Percentiles rank a stretch among this genome's conserved stretches.
phyloP scores from a whole-genome alignment of 1,140 invertebrate genomes.

The Zaprionus inermis region DNA sequence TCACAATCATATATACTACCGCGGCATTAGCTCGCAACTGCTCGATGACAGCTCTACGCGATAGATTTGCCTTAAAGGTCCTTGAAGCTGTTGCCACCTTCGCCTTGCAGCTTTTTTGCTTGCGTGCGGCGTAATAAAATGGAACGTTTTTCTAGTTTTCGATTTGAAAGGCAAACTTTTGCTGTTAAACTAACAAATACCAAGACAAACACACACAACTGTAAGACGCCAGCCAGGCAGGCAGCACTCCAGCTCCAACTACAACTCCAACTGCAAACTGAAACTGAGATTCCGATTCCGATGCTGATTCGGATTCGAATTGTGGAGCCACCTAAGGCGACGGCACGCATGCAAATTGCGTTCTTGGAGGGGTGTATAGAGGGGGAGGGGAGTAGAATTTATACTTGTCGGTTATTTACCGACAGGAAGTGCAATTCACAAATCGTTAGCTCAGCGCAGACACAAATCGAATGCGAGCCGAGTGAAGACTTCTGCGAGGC shows the following conservation, averaged over 20 bases:
- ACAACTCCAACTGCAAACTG: slow-evolving; percentile 5
- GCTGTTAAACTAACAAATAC: slow-evolving; percentile 77
- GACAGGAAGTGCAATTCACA: slow-evolving; percentile 82
- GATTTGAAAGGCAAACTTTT: slow-evolving; percentile 80
- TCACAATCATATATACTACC: not conserved
- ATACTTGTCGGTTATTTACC: slow-evolving; percentile 79
- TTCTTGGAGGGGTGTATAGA: not conserved
- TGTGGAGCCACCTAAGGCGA: slow-evolving; percentile 20
- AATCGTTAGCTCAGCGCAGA: slow-evolving; percentile 74
- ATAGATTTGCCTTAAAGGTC: slow-evolving; percentile 61
- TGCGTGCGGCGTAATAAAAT: slow-evolving; percentile 48
- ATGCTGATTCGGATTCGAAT: slow-evolving; percentile 24
- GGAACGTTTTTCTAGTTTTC: slow-evolving; percentile 80
- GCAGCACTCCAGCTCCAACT: slow-evolving; percentile 20
- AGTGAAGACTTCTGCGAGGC: not conserved
- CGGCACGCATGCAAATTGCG: slow-evolving; percentile 73
- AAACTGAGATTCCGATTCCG: slow-evolving; percentile 16
- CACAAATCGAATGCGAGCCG: slow-evolving; percentile 50
- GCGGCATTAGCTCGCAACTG: not conserved
- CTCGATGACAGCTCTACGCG: slow-evolving; percentile 40
- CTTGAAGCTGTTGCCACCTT: slow-evolving; percentile 51
- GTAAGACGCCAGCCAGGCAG: slow-evolving; percentile 47
- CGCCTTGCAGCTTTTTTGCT: not conserved
- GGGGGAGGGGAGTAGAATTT: slow-evolving; percentile 44
- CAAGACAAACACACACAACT: slow-evolving; percentile 26